These are phyloP conservation scores for Sceloporus tristichus DNA, from an alignment of 2,113 vertebrate species.

Conservation along the genomic window DNA sequence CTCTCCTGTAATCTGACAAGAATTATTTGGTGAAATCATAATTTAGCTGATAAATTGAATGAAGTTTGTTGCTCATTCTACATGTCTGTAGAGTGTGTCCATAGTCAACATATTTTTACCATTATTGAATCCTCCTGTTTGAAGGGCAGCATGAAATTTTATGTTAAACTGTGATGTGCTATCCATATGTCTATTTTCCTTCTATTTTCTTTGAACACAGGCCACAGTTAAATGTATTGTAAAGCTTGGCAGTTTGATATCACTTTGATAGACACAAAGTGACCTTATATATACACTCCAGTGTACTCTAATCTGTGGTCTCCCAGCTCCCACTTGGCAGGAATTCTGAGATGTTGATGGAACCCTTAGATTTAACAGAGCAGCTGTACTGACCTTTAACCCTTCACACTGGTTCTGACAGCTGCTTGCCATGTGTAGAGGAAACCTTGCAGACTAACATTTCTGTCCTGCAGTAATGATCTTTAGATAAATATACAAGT, in stretches of 20 bases:
- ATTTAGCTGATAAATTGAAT: slow-evolving; percentile 42
- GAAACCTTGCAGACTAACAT: slow-evolving; percentile 82
- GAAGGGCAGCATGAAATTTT: slow-evolving; percentile 69
- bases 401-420: slow-evolving; percentile 82
- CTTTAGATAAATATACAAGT: slow-evolving; percentile 77
- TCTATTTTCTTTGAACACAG: slow-evolving; percentile 76
- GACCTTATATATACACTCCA: slow-evolving; percentile 80
- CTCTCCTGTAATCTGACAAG: slow-evolving; percentile 44
- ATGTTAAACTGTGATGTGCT: slow-evolving; percentile 72
- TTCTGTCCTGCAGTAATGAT: slow-evolving; percentile 74
- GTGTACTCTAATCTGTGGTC: slow-evolving; percentile 78
- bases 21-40: slow-evolving; percentile 54
- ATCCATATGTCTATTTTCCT: slow-evolving; percentile 76
- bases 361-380: slow-evolving; percentile 82
- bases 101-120: slow-evolving; percentile 44
- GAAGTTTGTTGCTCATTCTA: slow-evolving; percentile 57
- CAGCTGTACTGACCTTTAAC: slow-evolving; percentile 80
- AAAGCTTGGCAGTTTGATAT: slow-evolving; percentile 70
- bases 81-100: slow-evolving; percentile 47
- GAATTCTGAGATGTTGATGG: slow-evolving; percentile 84
- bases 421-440: slow-evolving; percentile 86
- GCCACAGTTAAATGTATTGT: slow-evolving; percentile 80
- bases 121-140: slow-evolving; percentile 68
- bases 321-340: slow-evolving; percentile 82
- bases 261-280: slow-evolving; percentile 81